Base-by-base conservation (phyloP, 2,113 vertebrate species). In the Paramormyrops kingsleyae region DNA sequence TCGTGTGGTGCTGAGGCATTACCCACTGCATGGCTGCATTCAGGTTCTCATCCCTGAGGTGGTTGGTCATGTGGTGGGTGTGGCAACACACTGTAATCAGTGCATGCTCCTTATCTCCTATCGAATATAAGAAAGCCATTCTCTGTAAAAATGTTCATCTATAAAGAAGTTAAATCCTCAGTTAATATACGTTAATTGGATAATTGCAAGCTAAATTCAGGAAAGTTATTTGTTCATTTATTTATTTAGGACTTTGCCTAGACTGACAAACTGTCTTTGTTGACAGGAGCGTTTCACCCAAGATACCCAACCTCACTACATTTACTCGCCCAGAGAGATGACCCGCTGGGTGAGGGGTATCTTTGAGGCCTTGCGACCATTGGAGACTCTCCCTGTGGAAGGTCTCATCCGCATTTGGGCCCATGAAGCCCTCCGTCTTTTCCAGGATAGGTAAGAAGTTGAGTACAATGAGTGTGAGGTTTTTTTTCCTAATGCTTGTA, bases 271-370 rank as follows among this genome's bases (percentile, higher is more conserved):
- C 42, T 31, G 27, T 91, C 53, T 24, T 5, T 27, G 0, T 35
- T 86, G 31, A 19, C 92, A 99, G 99, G 99, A 99, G 94, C 96
- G 98, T 5, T 99, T 99, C 94, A 99, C 98, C 6, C 99, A 99
- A 93, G 99, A 99, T 94, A 99, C 97, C 0, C 99, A 99, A 90
- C 98, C 99, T 0, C 99, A 99, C 94, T 99, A 99, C 90, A 99
- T 99, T 94, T 99, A 99, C 91, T 99, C 99, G 0, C 99, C 99
- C 92, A 97, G 99, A 94, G 99, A 99, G 93, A 99, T 99, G 99
- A 99, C 98, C 3, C 96, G 99, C 21, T 99, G 99, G 99, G 99
- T 99, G 39, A 97, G 99, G 90, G 99, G 99, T 0, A 98, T 99
- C 93, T 99, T 99, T 0, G 99, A 99, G 93, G 99, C 99, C 0